A percentile compares a stretch with the other conserved stretches of the same genome.
Conservation (phyloP, 2,797 vertebrate species). For the Halcyon badia region DNA sequence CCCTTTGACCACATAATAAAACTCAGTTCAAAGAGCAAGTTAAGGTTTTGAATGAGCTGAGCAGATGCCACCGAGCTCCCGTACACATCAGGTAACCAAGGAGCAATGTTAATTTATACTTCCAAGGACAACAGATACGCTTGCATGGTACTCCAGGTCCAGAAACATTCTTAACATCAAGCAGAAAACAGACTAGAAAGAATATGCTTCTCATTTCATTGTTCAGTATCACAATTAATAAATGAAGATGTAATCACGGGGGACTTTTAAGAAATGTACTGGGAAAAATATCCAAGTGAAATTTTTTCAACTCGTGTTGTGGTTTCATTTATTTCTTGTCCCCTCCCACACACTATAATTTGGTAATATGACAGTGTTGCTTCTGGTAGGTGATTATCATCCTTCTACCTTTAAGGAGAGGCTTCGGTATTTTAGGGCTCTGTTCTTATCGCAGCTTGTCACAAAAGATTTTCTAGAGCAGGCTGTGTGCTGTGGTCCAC, state of each 20-base stretch:
- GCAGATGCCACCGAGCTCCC: constrained; percentile 73
- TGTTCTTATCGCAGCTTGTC: background rate
- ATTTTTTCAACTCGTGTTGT: background rate
- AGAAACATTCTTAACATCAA: background rate
- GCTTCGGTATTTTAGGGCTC: background rate
- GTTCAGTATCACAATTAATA: background rate
- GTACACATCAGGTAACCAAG: background rate
- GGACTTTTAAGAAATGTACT: background rate
- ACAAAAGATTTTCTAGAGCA: background rate
- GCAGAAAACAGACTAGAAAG: background rate
- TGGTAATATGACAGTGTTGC: background rate
- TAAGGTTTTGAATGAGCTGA: constrained; percentile 78
- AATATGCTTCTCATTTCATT: background rate
- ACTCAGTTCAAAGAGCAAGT: constrained; percentile 84
- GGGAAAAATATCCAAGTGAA: background rate
- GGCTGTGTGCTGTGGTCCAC: background rate
- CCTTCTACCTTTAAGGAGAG: background rate
- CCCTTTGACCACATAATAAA: constrained; percentile 81
- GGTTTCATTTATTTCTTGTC: background rate
- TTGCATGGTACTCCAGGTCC: background rate
- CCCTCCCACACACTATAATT: background rate
- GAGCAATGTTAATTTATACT: constrained; percentile 67
- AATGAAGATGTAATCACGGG: background rate
- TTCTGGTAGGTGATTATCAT: background rate
- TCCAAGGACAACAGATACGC: background rate